Evolutionary conservation across 2,113 vertebrate genomes (phyloP), one percentile per base, ranked within the genome.

Genomic region (Prietella phreatophila): DNA sequence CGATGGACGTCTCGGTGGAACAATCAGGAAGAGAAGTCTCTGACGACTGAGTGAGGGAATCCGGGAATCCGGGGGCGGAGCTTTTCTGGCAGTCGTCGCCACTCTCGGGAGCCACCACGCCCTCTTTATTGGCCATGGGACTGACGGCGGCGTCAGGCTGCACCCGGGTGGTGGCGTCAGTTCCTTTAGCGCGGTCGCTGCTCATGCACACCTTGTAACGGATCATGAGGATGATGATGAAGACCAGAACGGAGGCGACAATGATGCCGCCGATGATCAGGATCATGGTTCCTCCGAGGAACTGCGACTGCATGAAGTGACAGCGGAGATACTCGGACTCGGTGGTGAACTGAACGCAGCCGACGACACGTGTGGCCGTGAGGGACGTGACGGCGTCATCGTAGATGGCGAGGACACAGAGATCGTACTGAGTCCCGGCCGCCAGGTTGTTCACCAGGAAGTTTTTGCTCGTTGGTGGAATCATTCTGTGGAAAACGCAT

Each of bases 171-270:
- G 97, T 96, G 94, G 97, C 92, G 78, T 47, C 42, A 0, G 97
- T 94, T 33, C 93, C 96, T 89, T 97, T 97, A 67, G 92, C 94
- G 8, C 95, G 93, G 80, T 95, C 96, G 0, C 97, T 96, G 55
- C 92, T 96, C 94, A 98, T 99, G 47, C 98, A 99, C 92, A 99
- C 98, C 93, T 98, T 99, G 94, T 99, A 99, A 55, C 99, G 97
- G 91, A 99, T 99, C 99, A 99, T 99, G 85, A 99, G 96, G 93
- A 99, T 99, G 91, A 99, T 98, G 95, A 99, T 99, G 95, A 99
- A 99, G 90, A 99, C 96, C 1, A 99, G 96, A 91, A 99, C 98
- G 0, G 99, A 99, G 1, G 98, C 97, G 87, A 99, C 99, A 0
- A 99, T 99, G 91, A 99, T 98, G 87, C 99, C 99, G 56, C 99